A percentile compares a stretch with the other conserved stretches of the same genome.
phyloP scores from a whole-genome alignment of 2,797 vertebrate genomes.

The Pseudochirops corinnae region DNA sequence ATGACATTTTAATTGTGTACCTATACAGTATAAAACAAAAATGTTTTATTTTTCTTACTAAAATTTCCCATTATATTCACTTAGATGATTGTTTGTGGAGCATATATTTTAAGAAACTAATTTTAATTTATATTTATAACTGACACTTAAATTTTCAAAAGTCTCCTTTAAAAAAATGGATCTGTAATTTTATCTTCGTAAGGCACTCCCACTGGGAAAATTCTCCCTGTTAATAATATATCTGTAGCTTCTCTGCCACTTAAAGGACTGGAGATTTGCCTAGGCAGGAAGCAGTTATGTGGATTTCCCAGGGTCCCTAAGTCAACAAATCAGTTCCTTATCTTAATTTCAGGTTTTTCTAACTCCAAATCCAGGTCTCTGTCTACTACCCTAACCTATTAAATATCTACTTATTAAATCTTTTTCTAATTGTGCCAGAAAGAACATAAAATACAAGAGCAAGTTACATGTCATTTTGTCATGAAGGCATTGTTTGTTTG shows the following conservation, averaged over 20 bases:
- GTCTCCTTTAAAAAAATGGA: neutral
- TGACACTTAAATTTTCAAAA: neutral
- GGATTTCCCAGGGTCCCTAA: neutral
- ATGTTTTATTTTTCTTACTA: neutral
- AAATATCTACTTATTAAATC: neutral
- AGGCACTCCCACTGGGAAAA: neutral
- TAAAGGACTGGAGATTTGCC: neutral
- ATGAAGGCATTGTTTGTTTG: neutral
- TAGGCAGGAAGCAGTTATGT: neutral
- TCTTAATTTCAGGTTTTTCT: neutral
- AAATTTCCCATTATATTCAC: constrained; percentile 30
- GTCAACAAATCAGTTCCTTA: neutral
- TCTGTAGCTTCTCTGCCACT: neutral
- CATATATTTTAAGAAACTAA: neutral
- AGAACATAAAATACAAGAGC: neutral
- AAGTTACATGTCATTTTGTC: neutral
- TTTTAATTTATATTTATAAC: neutral
- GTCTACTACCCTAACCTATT: neutral
- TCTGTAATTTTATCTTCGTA: neutral
- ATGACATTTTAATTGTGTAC: constrained; percentile 54
- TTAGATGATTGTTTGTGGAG: neutral
- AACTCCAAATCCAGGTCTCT: neutral
- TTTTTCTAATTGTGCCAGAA: neutral
- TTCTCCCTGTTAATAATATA: neutral
- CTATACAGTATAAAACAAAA: constrained; percentile 18